Conservation (phyloP, 2,888 invertebrate genomes). For the Lacanobia oleracea region DNA sequence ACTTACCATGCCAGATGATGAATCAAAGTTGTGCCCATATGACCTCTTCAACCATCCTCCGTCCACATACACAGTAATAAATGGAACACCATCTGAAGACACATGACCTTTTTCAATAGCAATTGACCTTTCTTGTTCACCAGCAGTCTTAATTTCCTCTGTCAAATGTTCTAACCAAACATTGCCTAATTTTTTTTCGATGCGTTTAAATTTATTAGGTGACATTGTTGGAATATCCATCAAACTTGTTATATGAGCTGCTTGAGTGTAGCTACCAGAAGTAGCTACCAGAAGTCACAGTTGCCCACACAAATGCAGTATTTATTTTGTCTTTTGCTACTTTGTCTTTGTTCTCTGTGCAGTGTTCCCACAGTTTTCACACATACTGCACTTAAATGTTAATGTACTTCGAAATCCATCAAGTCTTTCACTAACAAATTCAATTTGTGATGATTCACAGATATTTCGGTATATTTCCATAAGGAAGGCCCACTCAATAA, state of each 20-base stretch:
- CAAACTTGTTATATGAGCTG: not conserved
- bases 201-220: not conserved
- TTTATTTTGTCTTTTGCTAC: too few species aligned
- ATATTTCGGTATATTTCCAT: conserved; percentile 7
- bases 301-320: conserved; percentile 1
- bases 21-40: not conserved
- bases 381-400: not conserved
- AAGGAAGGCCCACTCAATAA: conserved; percentile 2
- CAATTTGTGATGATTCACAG: conserved; percentile 6
- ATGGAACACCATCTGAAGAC: conserved; percentile 3
- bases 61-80: not conserved
- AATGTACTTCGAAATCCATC: not conserved
- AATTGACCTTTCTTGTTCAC: conserved; percentile 6
- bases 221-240: conserved; percentile 22
- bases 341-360: not conserved
- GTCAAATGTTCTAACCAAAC: conserved; percentile 2
- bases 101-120: not conserved
- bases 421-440: not conserved
- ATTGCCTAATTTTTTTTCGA: not conserved
- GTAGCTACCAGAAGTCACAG: conserved; percentile 1
- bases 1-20: not conserved
- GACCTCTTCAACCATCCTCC: not conserved
- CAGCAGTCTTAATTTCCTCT: conserved; percentile 14
- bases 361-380: not conserved
- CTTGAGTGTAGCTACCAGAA: not conserved